Evolutionary conservation across 2,888 invertebrate genomes (phyloP).

Genomic region (Microplitis manilae): DNA sequence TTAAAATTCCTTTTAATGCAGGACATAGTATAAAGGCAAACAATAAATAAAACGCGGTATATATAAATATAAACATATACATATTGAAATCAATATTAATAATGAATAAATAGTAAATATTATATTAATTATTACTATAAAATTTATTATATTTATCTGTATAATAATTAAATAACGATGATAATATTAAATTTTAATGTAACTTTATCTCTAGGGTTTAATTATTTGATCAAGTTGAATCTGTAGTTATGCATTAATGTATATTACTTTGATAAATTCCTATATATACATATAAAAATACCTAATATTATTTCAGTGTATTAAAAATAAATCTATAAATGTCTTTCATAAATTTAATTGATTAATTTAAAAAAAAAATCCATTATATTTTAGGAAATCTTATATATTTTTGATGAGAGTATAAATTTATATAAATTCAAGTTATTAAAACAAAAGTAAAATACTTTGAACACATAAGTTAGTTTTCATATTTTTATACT

Average conservation of each 20-base stretch:
- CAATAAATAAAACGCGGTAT: background rate
- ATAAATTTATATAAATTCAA: too few relatives aligned
- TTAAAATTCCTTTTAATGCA: conserved; percentile 50
- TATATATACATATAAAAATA: background rate
- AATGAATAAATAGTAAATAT: background rate
- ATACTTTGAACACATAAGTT: too few relatives aligned
- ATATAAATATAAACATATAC: background rate
- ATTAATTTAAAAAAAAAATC: too few relatives aligned
- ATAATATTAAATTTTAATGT: conserved; percentile 33
- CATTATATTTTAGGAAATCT: too few relatives aligned
- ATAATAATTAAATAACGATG: background rate
- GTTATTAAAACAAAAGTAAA: too few relatives aligned
- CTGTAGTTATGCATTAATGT: conserved; percentile 26
- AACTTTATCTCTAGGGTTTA: conserved; percentile 20
- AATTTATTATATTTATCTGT: conserved; percentile 6
- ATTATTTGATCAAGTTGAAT: conserved; percentile 47
- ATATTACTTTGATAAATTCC: conserved; percentile 2
- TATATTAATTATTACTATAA: background rate
- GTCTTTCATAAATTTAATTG: background rate
- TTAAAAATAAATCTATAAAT: background rate
- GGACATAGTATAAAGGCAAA: conserved; percentile 43
- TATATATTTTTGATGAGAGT: too few relatives aligned
- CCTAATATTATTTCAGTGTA: background rate
- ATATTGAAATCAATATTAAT: background rate
- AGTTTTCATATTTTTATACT: too few relatives aligned